phyloP scores from a whole-genome alignment of 2,888 invertebrate genomes.

The Idaea dimidiata region DNA sequence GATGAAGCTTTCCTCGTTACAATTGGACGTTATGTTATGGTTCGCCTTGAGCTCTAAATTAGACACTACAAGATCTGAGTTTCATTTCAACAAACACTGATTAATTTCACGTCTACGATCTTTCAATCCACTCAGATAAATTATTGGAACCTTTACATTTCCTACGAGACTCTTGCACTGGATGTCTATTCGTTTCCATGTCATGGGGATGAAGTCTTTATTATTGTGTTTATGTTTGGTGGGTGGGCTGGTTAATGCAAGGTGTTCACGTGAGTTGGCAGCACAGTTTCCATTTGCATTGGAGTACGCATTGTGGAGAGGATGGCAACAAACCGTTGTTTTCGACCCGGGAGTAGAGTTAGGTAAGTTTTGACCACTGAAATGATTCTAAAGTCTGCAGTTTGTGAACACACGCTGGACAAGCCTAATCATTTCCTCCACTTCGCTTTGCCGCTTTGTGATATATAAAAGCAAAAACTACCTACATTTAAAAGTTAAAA shows the following conservation, averaged over 20 bases:
- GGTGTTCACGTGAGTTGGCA: slow-evolving; percentile 42
- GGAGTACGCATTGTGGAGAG: slow-evolving; percentile 77
- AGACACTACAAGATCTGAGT: no score
- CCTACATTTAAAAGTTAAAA: no score
- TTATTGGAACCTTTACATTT: no score
- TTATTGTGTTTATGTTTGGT: slow-evolving; percentile 8
- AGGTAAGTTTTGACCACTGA: slow-evolving; percentile 42
- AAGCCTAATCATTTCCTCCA: no score
- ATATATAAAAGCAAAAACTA: no score
- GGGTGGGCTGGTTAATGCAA: slow-evolving; percentile 16
- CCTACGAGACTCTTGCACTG: no score
- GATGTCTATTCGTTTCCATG: neutral
- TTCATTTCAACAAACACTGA: neutral
- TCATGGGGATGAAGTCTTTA: slow-evolving; percentile 4
- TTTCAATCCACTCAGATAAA: neutral
- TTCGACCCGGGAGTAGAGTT: slow-evolving; percentile 60
- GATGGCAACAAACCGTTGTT: slow-evolving; percentile 76
- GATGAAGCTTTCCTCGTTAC: no score
- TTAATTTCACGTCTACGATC: neutral
- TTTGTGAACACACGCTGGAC: no score
- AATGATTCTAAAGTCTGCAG: no score
- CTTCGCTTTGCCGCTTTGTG: no score
- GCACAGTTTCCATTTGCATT: slow-evolving; percentile 65
- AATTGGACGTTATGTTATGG: no score
- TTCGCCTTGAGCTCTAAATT: no score